phyloP scores from a whole-genome alignment of 2,113 vertebrate species.

The Lethenteron reissneri region DNA sequence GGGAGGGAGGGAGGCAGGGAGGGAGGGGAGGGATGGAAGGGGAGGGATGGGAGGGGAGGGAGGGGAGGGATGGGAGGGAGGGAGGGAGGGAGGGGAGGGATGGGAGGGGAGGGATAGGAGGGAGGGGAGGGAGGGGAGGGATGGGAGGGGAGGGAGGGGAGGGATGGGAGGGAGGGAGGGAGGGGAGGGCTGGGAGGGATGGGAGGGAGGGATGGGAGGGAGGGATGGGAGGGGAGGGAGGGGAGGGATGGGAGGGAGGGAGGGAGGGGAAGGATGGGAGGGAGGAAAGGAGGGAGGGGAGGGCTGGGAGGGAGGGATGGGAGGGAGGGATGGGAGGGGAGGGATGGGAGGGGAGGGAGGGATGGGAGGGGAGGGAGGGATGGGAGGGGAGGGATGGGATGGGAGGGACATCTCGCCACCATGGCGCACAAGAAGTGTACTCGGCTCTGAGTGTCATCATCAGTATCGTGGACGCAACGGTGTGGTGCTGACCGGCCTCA shows the following conservation, averaged over 20 bases:
- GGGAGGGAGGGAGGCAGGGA: neutral
- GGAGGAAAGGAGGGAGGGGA: neutral
- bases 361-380: neutral
- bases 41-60: neutral
- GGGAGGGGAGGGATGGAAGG: neutral
- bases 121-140: neutral
- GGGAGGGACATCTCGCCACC: neutral
- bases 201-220: neutral
- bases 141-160: neutral
- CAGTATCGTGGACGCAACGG: too few relatives aligned
- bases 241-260: neutral
- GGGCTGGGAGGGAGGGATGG: neutral
- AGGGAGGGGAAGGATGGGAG: neutral
- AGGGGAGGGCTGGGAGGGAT: neutral
- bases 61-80: neutral
- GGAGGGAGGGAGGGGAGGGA: neutral
- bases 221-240: neutral
- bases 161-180: too few relatives aligned
- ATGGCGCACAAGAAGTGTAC: too few relatives aligned
- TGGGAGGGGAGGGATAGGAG: neutral
- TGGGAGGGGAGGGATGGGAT: neutral
- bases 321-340: neutral
- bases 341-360: neutral
- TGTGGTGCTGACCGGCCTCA: too few relatives aligned
- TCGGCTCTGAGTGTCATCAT: too few relatives aligned